Percentiles rank a stretch among this genome's conserved stretches.
Conservation (phyloP, 2,888 invertebrate species). For the Drosophila koepferae region DNA sequence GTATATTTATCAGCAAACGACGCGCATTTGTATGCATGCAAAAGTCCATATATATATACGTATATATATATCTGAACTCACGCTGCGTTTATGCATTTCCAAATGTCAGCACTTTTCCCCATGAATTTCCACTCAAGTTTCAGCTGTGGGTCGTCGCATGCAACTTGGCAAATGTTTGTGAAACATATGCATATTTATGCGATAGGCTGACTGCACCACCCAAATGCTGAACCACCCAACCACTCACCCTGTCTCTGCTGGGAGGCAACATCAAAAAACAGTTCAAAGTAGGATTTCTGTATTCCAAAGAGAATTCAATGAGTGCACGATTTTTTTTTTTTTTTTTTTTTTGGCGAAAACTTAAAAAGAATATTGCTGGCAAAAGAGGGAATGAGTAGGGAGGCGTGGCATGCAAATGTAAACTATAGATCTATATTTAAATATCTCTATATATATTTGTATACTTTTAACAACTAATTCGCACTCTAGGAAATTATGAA, state of each 20-base stretch:
- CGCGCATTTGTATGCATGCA: too few relatives aligned
- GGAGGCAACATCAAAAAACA: conserved; percentile 8
- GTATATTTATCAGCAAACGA: too few relatives aligned
- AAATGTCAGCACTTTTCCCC: conserved; percentile 74
- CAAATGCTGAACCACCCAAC: not conserved
- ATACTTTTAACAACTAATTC: too few relatives aligned
- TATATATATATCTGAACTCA: conserved; percentile 50
- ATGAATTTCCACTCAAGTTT: conserved; percentile 62
- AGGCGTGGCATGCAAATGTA: not conserved
- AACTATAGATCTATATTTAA: not conserved
- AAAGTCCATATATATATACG: not conserved
- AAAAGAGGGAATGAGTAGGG: too few relatives aligned
- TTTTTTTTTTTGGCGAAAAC: not conserved
- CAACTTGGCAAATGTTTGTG: conserved; percentile 68
- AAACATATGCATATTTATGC: conserved; percentile 68
- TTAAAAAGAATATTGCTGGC: not conserved
- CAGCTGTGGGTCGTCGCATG: conserved; percentile 18
- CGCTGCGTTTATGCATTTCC: conserved; percentile 70
- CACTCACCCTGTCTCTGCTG: not conserved
- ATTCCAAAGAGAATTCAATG: conserved; percentile 14
- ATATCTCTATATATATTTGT: not conserved
- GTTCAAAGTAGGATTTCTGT: conserved; percentile 9
- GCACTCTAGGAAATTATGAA: too few relatives aligned
- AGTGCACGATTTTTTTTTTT: conserved; percentile 1
- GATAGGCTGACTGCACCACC: conserved; percentile 48